Percentiles rank a stretch among this genome's conserved stretches.
These are phyloP conservation scores for Mesodorylaimus sp. DNA, from an alignment of 2,888 invertebrate genomes.

Conservation along the genomic window DNA sequence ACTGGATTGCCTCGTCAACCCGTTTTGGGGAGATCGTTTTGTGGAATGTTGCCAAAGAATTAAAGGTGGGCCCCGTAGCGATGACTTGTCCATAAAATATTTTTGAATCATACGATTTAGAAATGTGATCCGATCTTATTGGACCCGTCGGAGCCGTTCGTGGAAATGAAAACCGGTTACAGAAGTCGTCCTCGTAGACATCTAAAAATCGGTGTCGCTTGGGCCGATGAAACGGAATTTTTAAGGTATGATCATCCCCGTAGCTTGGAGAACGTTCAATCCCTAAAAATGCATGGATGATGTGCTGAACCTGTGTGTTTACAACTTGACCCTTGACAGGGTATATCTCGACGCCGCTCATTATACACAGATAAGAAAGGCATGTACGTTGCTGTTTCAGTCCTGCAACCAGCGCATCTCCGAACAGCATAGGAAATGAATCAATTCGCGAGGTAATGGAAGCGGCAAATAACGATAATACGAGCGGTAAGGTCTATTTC, in stretches of 20 bases:
- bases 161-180: slow-evolving; percentile 12
- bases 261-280: too few species aligned
- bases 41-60: slow-evolving; percentile 61
- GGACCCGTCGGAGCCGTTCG: slow-evolving; percentile 10
- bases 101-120: slow-evolving; percentile 3
- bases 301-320: too few species aligned
- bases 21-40: slow-evolving; percentile 47
- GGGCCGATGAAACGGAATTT: background rate
- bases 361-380: too few species aligned
- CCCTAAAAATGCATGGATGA: too few species aligned
- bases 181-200: background rate
- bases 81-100: background rate
- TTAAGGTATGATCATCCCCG: background rate
- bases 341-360: too few species aligned
- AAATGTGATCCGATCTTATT: background rate
- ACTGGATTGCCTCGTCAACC: slow-evolving; percentile 39
- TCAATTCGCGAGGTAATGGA: too few species aligned
- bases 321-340: too few species aligned
- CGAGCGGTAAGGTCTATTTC: too few species aligned
- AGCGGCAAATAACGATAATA: too few species aligned
- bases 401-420: too few species aligned
- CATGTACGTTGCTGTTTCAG: too few species aligned
- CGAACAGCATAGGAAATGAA: too few species aligned
- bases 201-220: background rate
- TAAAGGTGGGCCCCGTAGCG: slow-evolving; percentile 39